Conservation (phyloP, 2,113 vertebrate species). For the Psilopsiagon aurifrons region DNA sequence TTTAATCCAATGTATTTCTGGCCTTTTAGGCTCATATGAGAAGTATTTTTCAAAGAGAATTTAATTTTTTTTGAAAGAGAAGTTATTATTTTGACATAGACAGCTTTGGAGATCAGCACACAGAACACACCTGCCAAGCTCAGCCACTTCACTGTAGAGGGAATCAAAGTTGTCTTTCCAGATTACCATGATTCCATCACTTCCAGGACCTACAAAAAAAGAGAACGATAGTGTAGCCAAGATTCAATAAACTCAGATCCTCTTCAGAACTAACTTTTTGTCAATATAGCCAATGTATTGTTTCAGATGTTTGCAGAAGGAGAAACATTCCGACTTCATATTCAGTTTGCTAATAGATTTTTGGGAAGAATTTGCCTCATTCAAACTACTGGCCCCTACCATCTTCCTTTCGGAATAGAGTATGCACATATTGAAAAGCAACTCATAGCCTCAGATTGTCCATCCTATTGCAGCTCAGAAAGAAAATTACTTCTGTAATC, state of each 20-base stretch:
- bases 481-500: background rate
- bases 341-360: background rate
- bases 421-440: background rate
- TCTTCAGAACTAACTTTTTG: background rate
- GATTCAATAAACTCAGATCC: background rate
- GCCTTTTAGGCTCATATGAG: background rate
- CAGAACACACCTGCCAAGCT: constrained; percentile 88
- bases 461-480: background rate
- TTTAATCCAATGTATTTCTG: background rate
- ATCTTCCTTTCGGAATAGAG: background rate
- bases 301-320: background rate
- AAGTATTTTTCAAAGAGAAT: background rate
- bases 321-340: background rate
- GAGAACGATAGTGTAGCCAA: background rate
- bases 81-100: background rate
- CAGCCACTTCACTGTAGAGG: constrained; percentile 91
- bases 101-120: background rate
- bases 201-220: constrained; percentile 82
- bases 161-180: constrained; percentile 98
- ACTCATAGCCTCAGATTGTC: background rate
- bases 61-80: background rate
- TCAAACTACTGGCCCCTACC: background rate
- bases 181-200: constrained; percentile 90
- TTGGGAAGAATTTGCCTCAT: background rate
- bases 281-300: background rate